Evolutionary conservation across 2,797 vertebrate genomes (phyloP), one percentile per base, ranked within the genome.

Genomic region (Melanotaenia parkinsoni): DNA sequence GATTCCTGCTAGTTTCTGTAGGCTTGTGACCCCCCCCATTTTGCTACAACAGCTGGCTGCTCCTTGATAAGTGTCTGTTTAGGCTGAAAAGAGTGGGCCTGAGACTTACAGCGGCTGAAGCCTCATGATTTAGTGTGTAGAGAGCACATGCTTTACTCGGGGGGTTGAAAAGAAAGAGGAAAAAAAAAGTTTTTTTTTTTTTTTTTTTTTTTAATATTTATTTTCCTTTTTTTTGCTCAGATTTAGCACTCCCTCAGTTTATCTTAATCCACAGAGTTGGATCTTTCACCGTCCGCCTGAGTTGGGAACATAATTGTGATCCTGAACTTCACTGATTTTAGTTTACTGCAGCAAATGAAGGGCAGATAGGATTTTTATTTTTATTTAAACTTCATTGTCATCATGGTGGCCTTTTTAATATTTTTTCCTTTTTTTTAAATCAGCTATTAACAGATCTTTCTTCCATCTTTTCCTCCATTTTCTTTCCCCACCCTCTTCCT

Each of bases 11-110:
- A 14, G 61, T 68, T 74, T 78, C 54, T 58, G 40, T 72, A 75
- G 67, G 63, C 72, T 67, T 69, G 43, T 53, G 26, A 4, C 1
- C 26, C 1, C 53, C 67, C 1, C 14, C 2, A 45, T 68, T 80
- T 61, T 58, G n/a, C 58, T 60, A 61, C 65, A 79, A 75, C 81
- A 77, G 76, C 83, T 86, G 79, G 81, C 69, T 79, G 60, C 67
- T 74, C 47, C 68, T 81, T 63, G 67, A 37, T 61, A 63, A 81
- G 40, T 73, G 70, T 82, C 56, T 79, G 11, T 80, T 77, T 75
- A 70, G 69, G 53, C 74, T 77, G 54, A 43, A 58, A 51, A 59
- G 26, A 61, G 74, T 65, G 53, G 51, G n/a, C 35, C 53, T 61
- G 26, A 81, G 58, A 20, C 45, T 45, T n/a, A 57, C 67, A 63